A percentile compares a stretch with the other conserved stretches of the same genome.
phyloP scores from a whole-genome alignment of 2,888 invertebrate genomes.

The Blastobasis lacticolella region DNA sequence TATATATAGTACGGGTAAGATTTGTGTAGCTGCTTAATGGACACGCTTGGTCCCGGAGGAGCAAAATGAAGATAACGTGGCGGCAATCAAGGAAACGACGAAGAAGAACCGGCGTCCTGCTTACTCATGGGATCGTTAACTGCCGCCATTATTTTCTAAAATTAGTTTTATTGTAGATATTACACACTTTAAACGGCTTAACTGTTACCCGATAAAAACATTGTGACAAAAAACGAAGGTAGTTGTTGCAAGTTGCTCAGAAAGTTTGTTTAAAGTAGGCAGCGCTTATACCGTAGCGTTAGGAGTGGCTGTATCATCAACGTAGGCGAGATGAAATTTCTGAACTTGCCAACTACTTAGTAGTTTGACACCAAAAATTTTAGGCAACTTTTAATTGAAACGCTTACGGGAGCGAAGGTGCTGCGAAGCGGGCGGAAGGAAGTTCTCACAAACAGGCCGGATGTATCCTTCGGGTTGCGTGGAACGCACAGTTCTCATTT shows the following conservation, averaged over 20 bases:
- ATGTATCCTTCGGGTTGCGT: conserved; percentile 6
- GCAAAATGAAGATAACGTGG: conserved; percentile 8
- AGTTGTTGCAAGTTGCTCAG: too few species aligned
- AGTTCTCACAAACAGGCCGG: conserved; percentile 23
- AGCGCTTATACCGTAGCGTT: background rate
- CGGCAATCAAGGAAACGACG: conserved; percentile 3
- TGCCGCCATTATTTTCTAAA: background rate
- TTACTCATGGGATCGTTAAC: background rate
- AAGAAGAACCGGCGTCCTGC: conserved; percentile 1
- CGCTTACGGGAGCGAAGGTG: conserved; percentile 20
- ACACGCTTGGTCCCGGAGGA: conserved; percentile 1
- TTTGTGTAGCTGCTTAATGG: conserved; percentile 7
- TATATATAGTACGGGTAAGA: conserved; percentile 8
- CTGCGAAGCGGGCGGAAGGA: conserved; percentile 29
- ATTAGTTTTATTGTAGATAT: too few species aligned
- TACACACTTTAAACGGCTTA: too few species aligned
- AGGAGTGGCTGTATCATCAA: background rate
- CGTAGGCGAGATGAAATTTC: conserved; percentile 13
- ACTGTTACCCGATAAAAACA: too few species aligned
- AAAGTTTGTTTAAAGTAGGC: too few species aligned
- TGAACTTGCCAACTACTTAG: conserved; percentile 24
- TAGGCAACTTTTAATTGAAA: conserved; percentile 38
- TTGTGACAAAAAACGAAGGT: too few species aligned
- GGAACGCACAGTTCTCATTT: conserved; percentile 20
- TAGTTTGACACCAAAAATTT: conserved; percentile 32